Conservation (phyloP, 2,113 vertebrate species). For the Dasyurus viverrinus region DNA sequence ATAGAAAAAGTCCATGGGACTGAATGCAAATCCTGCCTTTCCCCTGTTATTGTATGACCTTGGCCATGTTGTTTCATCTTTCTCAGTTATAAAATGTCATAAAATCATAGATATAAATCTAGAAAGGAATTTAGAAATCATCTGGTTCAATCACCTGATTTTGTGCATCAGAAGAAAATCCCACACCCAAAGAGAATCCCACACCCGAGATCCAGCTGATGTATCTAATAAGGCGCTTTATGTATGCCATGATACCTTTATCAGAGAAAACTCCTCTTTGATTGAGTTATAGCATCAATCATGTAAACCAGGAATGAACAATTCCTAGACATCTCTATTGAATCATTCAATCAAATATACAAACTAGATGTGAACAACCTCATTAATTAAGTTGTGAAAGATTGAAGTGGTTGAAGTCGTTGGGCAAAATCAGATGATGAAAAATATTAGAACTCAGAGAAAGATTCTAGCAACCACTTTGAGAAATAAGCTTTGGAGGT, state of each 20-base stretch:
- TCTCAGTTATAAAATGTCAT: background rate
- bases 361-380: background rate
- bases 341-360: background rate
- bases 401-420: background rate
- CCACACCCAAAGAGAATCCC: background rate
- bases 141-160: background rate
- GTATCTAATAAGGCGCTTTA: background rate
- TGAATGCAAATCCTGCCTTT: background rate
- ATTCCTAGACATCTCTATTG: background rate
- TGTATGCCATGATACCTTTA: background rate
- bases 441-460: background rate
- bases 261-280: background rate
- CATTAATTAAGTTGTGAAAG: background rate
- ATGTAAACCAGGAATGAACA: background rate
- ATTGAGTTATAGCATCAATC: background rate
- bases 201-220: background rate
- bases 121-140: background rate
- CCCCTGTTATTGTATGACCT: background rate
- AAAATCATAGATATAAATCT: background rate
- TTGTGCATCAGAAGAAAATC: background rate
- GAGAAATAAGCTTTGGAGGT: background rate
- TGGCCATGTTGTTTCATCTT: background rate
- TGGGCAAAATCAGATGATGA: background rate
- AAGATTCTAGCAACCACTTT: background rate
- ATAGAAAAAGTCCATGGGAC: background rate